Percentiles rank a stretch among this genome's conserved stretches.
phyloP scores from a whole-genome alignment of 2,888 invertebrate genomes.

The Mesoligia furuncula region DNA sequence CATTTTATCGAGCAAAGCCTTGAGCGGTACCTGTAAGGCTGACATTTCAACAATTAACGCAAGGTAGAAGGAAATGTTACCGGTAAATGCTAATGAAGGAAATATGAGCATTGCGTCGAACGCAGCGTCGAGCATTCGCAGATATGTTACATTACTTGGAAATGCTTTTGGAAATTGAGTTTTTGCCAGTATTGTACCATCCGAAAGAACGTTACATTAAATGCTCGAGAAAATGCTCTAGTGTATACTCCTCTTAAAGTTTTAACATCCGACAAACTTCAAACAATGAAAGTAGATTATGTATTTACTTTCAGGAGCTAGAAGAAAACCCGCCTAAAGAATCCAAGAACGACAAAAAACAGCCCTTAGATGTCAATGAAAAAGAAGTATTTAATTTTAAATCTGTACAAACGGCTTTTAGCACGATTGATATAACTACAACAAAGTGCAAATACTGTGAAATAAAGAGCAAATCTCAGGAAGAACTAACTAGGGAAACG shows the following conservation, averaged over 20 bases:
- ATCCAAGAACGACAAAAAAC: constrained; percentile 1
- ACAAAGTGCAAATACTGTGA: constrained; percentile 25
- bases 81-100: not conserved
- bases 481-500: constrained; percentile 30
- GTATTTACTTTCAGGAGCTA: constrained; percentile 45
- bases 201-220: not conserved
- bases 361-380: constrained; percentile 5
- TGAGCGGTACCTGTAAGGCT: not conserved
- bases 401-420: constrained; percentile 45
- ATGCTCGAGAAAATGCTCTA: not conserved
- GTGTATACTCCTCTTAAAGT: not conserved
- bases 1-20: not conserved
- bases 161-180: not conserved
- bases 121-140: not conserved
- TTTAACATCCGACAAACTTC: constrained; percentile 6
- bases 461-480: constrained; percentile 51
- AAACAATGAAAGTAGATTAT: constrained; percentile 61
- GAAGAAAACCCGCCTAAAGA: not conserved
- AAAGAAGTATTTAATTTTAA: constrained; percentile 36
- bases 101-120: not conserved
- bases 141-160: not conserved
- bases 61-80: not conserved
- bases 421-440: constrained; percentile 39
- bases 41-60: not conserved
- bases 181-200: not conserved